These are phyloP conservation scores for Euura saliciscinereae DNA, from an alignment of 1,140 invertebrate species.

Conservation along the genomic window DNA sequence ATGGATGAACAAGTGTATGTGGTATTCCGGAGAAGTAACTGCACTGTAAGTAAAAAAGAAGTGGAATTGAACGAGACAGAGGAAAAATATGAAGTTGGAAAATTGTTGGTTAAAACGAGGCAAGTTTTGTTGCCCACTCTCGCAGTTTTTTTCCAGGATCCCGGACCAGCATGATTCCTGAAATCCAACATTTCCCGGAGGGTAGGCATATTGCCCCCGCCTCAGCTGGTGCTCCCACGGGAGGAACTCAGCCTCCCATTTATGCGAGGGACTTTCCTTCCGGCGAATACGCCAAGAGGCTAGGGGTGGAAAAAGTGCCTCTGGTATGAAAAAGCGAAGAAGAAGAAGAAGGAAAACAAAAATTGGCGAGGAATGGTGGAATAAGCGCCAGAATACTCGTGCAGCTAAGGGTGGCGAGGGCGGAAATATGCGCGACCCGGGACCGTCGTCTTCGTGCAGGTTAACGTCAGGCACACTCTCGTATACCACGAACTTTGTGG, in stretches of 20 bases:
- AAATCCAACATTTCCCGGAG: conserved; percentile 1
- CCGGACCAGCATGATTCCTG: not conserved
- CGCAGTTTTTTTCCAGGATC: not conserved
- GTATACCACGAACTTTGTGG: no score
- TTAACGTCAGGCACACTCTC: no score
- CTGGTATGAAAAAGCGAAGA: no score
- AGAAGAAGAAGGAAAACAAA: not conserved
- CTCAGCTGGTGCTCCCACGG: not conserved
- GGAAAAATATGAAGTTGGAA: no score
- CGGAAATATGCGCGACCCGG: no score
- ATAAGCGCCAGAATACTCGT: no score
- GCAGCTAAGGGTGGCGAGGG: no score
- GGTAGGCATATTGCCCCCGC: not conserved
- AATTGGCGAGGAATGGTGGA: not conserved
- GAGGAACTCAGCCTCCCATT: conserved; percentile 2
- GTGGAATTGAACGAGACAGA: no score
- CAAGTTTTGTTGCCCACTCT: not conserved
- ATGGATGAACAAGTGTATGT: no score
- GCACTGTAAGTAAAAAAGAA: no score
- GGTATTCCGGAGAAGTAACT: no score
- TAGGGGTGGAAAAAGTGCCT: not conserved
- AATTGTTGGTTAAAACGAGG: not conserved
- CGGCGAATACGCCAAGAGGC: not conserved
- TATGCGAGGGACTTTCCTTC: not conserved
- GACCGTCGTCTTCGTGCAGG: no score